Percentiles rank a stretch among this genome's conserved stretches.
Conservation (phyloP, 2,888 invertebrate species). For the Zeuzera pyrina region DNA sequence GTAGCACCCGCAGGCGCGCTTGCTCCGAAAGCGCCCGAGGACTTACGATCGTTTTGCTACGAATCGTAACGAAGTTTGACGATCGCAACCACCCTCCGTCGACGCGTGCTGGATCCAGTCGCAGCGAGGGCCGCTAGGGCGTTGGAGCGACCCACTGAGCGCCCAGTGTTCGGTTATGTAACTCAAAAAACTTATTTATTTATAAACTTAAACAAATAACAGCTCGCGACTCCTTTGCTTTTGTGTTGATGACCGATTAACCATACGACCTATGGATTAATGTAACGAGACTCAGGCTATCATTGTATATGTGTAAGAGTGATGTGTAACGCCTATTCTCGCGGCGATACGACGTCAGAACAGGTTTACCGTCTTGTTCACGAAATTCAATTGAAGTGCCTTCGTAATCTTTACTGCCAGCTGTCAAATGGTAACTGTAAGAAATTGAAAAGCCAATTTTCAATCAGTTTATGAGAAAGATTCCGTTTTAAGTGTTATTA, state of each 20-base stretch:
- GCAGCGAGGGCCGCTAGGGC: conserved; percentile 65
- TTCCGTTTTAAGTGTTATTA: too few species aligned
- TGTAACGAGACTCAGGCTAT: conserved; percentile 7
- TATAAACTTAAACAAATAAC: conserved; percentile 54
- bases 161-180: conserved; percentile 63
- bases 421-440: conserved; percentile 10
- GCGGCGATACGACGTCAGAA: conserved; percentile 50
- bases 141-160: conserved; percentile 57
- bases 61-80: conserved; percentile 67
- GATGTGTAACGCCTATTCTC: conserved; percentile 60
- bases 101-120: conserved; percentile 67
- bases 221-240: conserved; percentile 19
- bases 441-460: conserved; percentile 1
- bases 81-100: conserved; percentile 62
- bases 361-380: conserved; percentile 54
- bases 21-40: conserved; percentile 64
- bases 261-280: conserved; percentile 4
- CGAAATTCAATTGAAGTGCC: conserved; percentile 31
- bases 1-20: conserved; percentile 64
- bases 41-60: conserved; percentile 63
- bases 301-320: conserved; percentile 39
- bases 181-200: conserved; percentile 67
- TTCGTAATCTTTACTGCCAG: conserved; percentile 17
- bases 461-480: too few species aligned
- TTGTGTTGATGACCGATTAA: conserved; percentile 22